Evolutionary conservation across 2,113 vertebrate species (phyloP).

Genomic region (Puma concolor): DNA sequence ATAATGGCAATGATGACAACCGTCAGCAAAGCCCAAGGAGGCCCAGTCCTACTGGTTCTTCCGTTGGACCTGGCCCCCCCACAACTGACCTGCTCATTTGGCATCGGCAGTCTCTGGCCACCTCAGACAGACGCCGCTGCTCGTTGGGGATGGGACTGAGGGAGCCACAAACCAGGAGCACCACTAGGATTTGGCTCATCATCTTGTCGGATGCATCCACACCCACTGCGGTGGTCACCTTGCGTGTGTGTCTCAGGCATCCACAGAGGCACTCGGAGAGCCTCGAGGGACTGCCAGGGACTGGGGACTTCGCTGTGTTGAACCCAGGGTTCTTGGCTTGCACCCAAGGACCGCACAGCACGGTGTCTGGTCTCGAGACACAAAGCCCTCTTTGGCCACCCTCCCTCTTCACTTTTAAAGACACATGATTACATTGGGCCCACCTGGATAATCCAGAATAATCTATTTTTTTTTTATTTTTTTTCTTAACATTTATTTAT

Average conservation of each 20-base stretch:
- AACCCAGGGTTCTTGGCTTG: background rate
- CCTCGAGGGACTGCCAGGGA: background rate
- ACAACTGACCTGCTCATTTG: slow-evolving; percentile 88
- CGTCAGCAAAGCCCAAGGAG: background rate
- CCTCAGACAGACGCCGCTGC: slow-evolving; percentile 94
- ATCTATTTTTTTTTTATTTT: no score
- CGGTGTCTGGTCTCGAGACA: fast-evolving
- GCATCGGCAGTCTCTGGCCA: slow-evolving; percentile 94
- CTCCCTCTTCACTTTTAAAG: background rate
- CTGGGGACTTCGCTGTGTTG: background rate
- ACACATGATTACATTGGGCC: background rate
- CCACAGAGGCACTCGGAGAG: background rate
- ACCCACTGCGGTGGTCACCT: slow-evolving; percentile 48
- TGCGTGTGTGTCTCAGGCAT: background rate
- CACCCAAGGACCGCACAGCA: background rate
- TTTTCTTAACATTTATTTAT: no score
- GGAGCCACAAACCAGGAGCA: slow-evolving; percentile 93
- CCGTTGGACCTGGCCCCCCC: background rate
- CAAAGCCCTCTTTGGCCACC: background rate
- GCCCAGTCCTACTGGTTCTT: background rate
- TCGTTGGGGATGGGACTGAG: slow-evolving; percentile 96
- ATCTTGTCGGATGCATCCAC: slow-evolving; percentile 73
- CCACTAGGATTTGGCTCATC: slow-evolving; percentile 89
- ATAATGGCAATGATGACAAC: background rate
- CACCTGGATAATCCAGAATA: background rate